Conservation (phyloP, 2,797 vertebrate species). For the Acanthurus tractus region DNA sequence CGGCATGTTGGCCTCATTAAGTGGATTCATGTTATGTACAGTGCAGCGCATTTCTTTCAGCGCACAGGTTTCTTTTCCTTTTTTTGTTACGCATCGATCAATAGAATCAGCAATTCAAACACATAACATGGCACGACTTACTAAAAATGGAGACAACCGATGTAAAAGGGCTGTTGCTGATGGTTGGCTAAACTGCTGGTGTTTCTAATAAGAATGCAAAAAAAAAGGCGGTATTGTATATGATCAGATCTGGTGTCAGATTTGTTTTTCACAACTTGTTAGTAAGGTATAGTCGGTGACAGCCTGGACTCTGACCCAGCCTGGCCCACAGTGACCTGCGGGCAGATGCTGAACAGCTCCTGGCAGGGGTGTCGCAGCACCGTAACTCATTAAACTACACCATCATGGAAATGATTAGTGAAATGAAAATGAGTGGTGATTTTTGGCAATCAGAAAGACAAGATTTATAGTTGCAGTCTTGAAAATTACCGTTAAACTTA, state of each 20-base stretch:
- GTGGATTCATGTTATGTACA: slow-evolving; percentile 63
- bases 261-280: not conserved
- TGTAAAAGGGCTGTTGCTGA: slow-evolving; percentile 2
- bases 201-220: not conserved
- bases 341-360: too few species aligned
- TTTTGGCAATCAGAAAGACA: too few species aligned
- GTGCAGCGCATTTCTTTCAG: slow-evolving; percentile 24
- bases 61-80: too few species aligned
- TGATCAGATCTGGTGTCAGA: not conserved
- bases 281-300: too few species aligned
- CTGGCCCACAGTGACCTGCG: too few species aligned
- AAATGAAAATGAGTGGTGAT: too few species aligned
- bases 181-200: not conserved
- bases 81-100: not conserved
- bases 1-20: slow-evolving; percentile 73
- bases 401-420: too few species aligned
- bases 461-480: too few species aligned
- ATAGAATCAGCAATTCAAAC: slow-evolving; percentile 19
- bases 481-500: too few species aligned
- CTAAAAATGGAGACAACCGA: slow-evolving; percentile 14
- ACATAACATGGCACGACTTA: not conserved
- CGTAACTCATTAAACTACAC: too few species aligned
- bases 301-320: too few species aligned
- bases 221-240: not conserved
- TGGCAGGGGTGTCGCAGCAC: too few species aligned